Base-by-base conservation (phyloP, 2,113 vertebrate genomes). In the Thymallus thymallus region DNA sequence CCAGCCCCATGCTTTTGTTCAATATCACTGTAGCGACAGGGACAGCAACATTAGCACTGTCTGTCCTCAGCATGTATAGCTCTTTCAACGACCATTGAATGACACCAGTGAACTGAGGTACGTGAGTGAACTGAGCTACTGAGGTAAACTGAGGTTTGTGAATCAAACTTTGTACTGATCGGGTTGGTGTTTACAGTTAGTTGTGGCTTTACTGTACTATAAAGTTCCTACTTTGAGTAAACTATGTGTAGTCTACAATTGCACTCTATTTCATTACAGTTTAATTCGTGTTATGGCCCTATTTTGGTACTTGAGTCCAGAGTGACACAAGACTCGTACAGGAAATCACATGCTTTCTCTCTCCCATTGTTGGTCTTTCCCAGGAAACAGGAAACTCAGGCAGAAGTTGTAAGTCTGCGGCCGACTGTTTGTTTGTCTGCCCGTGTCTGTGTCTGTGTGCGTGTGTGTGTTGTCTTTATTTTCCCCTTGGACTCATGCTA, bases 341-440 rank as follows among this genome's bases (percentile, higher is more conserved):
- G 84, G 80, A 82, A 80, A 74, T 73, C 75, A 80, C 72, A 82
- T 73, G 81, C 60, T 60, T 60, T 62, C 62, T 69, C 24, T 76
- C 74, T 69, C 46, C 76, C 68, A 82, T 81, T 86, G 80, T 81
- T 86, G 75, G 80, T 82, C 68, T 80, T 80, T 83, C 64, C 68
- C 81, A 85, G 82, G 86, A 88, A 85, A 83, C 76, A 78, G 83
- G 81, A 86, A 85, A 76, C 72, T 74, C 68, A 70, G 35, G 51
- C 74, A 65, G 46, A 51, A 23, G 66, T 32, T 73, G 23, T 41
- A 26, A 14, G 62, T 32, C 6, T 66, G 64, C 6, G 29, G 29
- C 18, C 30, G 62, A 6, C 12, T 64, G 24, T 64, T 23, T 64
- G 62, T 29, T 5, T 14, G 62, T n/a, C 4, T 62, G 22, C 1